A percentile compares a stretch with the other conserved stretches of the same genome.
These are phyloP conservation scores for Holothuria scabra DNA, from an alignment of 53 echinoderm and acorn worm species.

Conservation along the genomic window DNA sequence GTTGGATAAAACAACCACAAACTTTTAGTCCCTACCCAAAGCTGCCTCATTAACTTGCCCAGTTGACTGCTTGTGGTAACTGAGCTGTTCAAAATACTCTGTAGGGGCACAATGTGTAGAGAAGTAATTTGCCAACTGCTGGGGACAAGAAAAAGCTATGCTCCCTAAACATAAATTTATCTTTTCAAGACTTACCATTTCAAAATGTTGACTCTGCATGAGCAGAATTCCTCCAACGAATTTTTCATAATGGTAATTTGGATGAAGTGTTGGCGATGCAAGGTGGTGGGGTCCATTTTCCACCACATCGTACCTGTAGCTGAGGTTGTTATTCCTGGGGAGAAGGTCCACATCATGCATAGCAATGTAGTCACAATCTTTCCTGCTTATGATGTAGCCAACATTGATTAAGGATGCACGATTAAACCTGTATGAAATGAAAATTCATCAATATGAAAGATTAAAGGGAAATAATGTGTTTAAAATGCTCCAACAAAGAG, in stretches of 20 bases:
- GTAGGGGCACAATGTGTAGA: too few relatives aligned
- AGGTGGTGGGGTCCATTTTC: constrained; percentile 77
- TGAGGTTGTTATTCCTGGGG: constrained; percentile 78
- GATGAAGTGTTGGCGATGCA: constrained; percentile 88
- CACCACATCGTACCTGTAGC: constrained; percentile 75
- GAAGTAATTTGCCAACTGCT: too few relatives aligned
- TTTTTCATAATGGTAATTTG: constrained; percentile 82
- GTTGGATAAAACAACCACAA: too few relatives aligned
- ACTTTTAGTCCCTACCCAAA: too few relatives aligned
- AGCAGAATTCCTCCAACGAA: constrained; percentile 94
- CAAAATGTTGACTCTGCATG: constrained; percentile 69
- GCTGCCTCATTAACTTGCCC: too few relatives aligned
- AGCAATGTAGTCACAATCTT: constrained; percentile 79
- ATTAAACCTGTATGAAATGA: constrained; percentile 71
- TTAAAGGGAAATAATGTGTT: too few relatives aligned
- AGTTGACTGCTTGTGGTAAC: too few relatives aligned
- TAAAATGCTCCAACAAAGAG: too few relatives aligned
- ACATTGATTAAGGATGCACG: constrained; percentile 84
- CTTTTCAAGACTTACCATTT: constrained; percentile 44
- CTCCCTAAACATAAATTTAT: background rate
- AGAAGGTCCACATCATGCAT: constrained; percentile 94
- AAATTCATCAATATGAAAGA: too few relatives aligned
- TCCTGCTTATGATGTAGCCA: constrained; percentile 79
- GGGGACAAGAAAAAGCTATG: too few relatives aligned
- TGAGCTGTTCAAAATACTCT: too few relatives aligned